phyloP scores from a whole-genome alignment of 2,113 vertebrate genomes.

The Myotis brandtii region DNA sequence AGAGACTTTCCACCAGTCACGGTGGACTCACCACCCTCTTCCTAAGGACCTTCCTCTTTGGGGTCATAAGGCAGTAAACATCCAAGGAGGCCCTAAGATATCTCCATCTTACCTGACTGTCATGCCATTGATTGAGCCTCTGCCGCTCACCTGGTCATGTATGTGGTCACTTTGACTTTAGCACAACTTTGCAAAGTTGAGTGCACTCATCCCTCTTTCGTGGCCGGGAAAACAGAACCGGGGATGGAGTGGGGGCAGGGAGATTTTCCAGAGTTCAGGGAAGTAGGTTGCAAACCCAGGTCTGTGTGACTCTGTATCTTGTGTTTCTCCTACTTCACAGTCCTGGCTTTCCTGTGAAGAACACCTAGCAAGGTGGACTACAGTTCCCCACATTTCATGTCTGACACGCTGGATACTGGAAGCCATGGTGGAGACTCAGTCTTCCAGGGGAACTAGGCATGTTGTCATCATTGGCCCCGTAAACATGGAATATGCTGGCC shows the following conservation, averaged over 20 bases:
- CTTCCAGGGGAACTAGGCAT: background rate
- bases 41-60: background rate
- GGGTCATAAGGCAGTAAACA: background rate
- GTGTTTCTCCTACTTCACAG: background rate
- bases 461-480: too few species aligned
- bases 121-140: too few species aligned
- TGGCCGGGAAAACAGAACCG: background rate
- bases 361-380: rapidly evolving
- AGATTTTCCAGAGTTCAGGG: background rate
- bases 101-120: background rate
- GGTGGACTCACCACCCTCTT: rapidly evolving
- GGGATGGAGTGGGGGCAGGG: too few species aligned
- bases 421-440: too few species aligned
- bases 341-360: background rate
- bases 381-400: rapidly evolving
- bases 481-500: too few species aligned
- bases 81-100: background rate
- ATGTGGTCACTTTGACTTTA: background rate
- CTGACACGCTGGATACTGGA: background rate
- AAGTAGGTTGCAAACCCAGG: background rate
- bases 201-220: background rate
- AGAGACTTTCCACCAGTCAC: background rate
- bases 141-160: background rate
- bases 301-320: background rate
- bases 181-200: background rate